Conservation (phyloP, 2,797 vertebrate species). For the Emydoidea blandingii region DNA sequence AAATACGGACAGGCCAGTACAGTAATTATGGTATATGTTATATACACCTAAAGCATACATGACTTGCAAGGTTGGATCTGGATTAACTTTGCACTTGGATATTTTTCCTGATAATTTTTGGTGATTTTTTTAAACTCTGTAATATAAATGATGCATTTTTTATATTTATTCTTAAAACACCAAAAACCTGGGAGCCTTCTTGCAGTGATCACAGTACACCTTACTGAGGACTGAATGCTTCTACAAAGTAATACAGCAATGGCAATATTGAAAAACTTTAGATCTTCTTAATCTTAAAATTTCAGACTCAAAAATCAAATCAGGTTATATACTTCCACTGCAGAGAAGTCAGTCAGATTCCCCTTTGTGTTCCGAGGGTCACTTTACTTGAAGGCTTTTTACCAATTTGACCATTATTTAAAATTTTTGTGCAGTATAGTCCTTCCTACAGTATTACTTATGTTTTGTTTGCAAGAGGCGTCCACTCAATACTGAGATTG, state of each 20-base stretch:
- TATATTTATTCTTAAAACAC: not conserved
- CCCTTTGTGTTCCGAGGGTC: not conserved
- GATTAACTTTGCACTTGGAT: not conserved
- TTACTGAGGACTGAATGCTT: not conserved
- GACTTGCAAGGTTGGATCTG: rapidly evolving
- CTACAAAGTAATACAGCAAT: not conserved
- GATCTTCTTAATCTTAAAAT: conserved; percentile 24
- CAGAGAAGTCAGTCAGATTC: conserved; percentile 39
- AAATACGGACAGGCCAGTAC: not conserved
- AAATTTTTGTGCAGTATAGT: conserved; percentile 26
- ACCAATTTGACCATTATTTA: not conserved
- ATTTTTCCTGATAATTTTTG: not conserved
- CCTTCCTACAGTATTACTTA: not conserved
- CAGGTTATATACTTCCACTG: not conserved
- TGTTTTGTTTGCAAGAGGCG: conserved; percentile 15
- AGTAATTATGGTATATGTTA: not conserved
- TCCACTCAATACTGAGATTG: conserved; percentile 26
- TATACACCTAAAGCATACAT: not conserved
- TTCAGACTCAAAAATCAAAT: conserved; percentile 5
- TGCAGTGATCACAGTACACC: not conserved
- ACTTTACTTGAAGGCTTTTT: conserved; percentile 13
- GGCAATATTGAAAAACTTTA: not conserved
- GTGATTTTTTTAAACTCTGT: not conserved
- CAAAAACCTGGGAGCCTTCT: not conserved
- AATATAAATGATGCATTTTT: rapidly evolving